Evolutionary conservation across 2,797 vertebrate species (phyloP).

Genomic region (Cichlasoma orientale): DNA sequence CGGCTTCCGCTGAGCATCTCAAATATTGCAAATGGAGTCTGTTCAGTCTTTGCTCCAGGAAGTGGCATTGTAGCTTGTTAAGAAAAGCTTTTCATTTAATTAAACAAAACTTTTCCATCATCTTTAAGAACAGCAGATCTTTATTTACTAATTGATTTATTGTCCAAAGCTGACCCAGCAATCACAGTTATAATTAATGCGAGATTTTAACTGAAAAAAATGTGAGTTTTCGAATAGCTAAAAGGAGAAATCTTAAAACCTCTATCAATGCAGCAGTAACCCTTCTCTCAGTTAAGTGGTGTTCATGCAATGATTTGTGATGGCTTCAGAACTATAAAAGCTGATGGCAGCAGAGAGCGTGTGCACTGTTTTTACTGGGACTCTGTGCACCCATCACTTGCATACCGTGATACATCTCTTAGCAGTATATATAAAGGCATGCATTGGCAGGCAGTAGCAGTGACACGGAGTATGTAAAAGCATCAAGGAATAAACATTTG

Average conservation of each 20-base stretch:
- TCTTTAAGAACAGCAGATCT: slow-evolving; percentile 5
- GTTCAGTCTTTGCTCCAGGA: slow-evolving; percentile 42
- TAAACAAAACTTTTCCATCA: slow-evolving; percentile 31
- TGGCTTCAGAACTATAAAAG: slow-evolving; percentile 42
- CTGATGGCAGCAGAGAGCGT: slow-evolving; percentile 9
- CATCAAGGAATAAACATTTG: slow-evolving; percentile 51
- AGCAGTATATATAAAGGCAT: slow-evolving; percentile 31
- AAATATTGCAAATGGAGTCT: slow-evolving; percentile 38
- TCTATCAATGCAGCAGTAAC: slow-evolving; percentile 13
- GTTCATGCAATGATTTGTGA: slow-evolving; percentile 31
- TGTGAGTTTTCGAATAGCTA: slow-evolving; percentile 20
- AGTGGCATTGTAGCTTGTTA: slow-evolving; percentile 13
- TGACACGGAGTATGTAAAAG: slow-evolving; percentile 60
- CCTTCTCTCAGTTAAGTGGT: slow-evolving; percentile 9
- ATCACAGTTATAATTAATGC: slow-evolving; percentile 10
- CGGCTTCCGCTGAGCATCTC: slow-evolving; percentile 23
- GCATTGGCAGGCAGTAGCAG: slow-evolving; percentile 35
- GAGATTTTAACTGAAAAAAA: slow-evolving; percentile 7
- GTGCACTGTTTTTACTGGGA: neutral
- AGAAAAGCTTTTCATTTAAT: slow-evolving; percentile 12
- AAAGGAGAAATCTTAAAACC: slow-evolving; percentile 19
- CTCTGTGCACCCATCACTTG: slow-evolving; percentile 24
- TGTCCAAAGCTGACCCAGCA: slow-evolving; percentile 7
- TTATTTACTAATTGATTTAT: neutral
- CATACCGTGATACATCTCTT: slow-evolving; percentile 31